phyloP scores from a whole-genome alignment of 2,797 vertebrate species.

The Tauraco hartlaubi region DNA sequence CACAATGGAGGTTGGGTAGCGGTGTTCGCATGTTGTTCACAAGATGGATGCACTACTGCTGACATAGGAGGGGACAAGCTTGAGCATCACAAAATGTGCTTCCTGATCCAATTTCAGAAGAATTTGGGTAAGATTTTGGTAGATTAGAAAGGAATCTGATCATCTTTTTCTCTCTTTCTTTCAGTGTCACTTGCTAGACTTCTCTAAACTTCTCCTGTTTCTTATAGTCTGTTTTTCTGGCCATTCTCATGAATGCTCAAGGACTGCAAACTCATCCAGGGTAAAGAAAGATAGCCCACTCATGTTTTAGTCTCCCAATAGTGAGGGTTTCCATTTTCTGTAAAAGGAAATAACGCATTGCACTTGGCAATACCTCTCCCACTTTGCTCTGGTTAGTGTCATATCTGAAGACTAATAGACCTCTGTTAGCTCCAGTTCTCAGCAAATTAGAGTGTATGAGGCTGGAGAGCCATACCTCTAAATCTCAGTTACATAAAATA shows the following conservation, averaged over 20 bases:
- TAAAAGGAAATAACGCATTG: constrained; percentile 41
- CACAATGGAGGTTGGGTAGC: not conserved
- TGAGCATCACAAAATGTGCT: not conserved
- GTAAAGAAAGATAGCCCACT: not conserved
- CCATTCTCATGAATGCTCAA: not conserved
- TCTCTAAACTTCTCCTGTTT: not conserved
- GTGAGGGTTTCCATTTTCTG: not conserved
- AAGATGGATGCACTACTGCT: not conserved
- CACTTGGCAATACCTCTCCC: constrained; percentile 6
- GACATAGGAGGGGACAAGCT: not conserved
- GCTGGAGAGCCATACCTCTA: not conserved
- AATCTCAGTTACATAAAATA: not conserved
- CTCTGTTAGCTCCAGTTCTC: not conserved
- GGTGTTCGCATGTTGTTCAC: not conserved
- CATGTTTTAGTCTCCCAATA: rapidly evolving
- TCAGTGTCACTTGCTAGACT: not conserved
- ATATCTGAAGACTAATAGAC: constrained; percentile 10
- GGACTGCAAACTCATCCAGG: not conserved
- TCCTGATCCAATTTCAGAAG: not conserved
- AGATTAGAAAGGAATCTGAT: not conserved
- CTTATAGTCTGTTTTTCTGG: not conserved
- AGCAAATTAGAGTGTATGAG: not conserved
- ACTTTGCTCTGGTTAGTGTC: constrained; percentile 51
- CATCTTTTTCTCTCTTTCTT: not conserved
- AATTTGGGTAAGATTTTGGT: not conserved